Conservation (phyloP, 2,113 vertebrate genomes). For the Oncorhynchus keta region DNA sequence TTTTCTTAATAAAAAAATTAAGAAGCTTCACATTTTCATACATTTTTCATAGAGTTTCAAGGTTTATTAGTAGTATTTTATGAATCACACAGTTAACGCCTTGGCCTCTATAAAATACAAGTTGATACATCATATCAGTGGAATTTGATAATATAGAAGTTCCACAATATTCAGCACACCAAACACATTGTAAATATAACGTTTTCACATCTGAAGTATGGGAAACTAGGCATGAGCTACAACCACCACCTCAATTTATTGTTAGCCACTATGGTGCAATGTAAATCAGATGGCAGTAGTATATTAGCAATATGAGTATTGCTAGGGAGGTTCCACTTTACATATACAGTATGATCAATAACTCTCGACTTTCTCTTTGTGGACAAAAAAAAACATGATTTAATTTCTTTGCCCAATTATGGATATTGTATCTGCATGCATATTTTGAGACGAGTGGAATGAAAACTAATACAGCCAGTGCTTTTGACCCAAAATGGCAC, state of each 20-base stretch:
- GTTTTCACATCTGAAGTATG: background rate
- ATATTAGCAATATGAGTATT: background rate
- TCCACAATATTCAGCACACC: slow-evolving; percentile 6
- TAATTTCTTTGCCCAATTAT: background rate
- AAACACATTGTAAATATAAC: slow-evolving; percentile 18
- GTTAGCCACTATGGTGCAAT: slow-evolving; percentile 10
- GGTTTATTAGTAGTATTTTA: background rate
- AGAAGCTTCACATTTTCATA: background rate
- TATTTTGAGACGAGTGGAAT: background rate
- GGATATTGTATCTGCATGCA: background rate
- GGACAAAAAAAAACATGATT: background rate
- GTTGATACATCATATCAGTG: background rate
- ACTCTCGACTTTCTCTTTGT: slow-evolving; percentile 16
- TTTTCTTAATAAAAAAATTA: slow-evolving; percentile 88
- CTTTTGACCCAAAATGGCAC: too few relatives aligned
- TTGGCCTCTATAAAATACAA: background rate
- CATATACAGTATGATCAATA: slow-evolving; percentile 17
- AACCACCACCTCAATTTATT: slow-evolving; percentile 5
- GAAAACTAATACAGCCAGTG: background rate
- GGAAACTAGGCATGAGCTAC: background rate
- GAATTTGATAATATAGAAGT: background rate
- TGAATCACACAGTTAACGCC: background rate
- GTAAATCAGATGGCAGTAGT: slow-evolving; percentile 25
- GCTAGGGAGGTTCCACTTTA: background rate
- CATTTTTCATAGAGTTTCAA: background rate